phyloP scores from a whole-genome alignment of 2,888 invertebrate genomes.

The Lucinisca nassula region DNA sequence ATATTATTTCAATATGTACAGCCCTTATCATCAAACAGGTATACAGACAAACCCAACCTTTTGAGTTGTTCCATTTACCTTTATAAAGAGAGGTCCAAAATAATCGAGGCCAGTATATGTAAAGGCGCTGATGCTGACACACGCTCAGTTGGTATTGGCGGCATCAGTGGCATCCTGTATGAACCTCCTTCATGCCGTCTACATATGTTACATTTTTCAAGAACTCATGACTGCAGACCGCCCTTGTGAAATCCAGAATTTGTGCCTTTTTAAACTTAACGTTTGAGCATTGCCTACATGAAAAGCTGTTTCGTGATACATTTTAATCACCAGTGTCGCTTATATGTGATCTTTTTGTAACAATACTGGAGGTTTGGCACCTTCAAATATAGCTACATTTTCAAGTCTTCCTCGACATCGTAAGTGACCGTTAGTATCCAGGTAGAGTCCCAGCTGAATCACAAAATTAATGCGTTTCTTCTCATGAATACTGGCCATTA shows the following conservation, averaged over 20 bases:
- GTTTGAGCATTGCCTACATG: no score
- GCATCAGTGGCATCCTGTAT: slow-evolving; percentile 26
- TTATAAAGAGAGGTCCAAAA: not conserved
- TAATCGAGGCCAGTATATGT: not conserved
- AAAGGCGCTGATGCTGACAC: slow-evolving; percentile 17
- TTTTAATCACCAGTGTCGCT: not conserved
- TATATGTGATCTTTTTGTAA: not conserved
- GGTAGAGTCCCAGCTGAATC: slow-evolving; percentile 12
- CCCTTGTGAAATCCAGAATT: slow-evolving; percentile 17
- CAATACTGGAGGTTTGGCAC: slow-evolving; percentile 16
- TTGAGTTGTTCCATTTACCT: not conserved
- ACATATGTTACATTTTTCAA: slow-evolving; percentile 14
- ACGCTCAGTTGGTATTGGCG: slow-evolving; percentile 19
- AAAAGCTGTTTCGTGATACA: no score
- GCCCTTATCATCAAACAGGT: no score
- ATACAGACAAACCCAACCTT: not conserved
- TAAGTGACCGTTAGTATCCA: slow-evolving; percentile 6
- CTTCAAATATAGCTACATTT: slow-evolving; percentile 1
- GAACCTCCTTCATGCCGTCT: not conserved
- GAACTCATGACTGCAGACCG: slow-evolving; percentile 18
- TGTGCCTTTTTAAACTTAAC: not conserved
- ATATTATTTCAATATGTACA: no score
- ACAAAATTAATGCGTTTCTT: not conserved
- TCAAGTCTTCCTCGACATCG: slow-evolving; percentile 14
- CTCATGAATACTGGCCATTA: not conserved